Evolutionary conservation across 2,888 invertebrate genomes (phyloP).

Genomic region (Euproctis similis): DNA sequence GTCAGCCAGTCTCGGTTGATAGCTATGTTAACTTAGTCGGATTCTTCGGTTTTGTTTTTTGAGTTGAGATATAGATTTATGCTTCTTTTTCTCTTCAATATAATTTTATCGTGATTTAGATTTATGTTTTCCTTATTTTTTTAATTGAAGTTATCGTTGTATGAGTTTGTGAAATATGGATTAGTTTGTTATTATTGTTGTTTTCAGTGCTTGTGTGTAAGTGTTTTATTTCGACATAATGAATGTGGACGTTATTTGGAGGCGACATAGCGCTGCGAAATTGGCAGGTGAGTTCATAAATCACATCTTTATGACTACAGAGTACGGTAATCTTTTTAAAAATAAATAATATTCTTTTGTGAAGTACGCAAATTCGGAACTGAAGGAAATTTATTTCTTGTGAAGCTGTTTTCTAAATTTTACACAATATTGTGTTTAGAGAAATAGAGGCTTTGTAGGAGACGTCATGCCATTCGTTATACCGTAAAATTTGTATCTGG

Average conservation of each 20-base stretch:
- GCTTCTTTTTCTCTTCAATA: conserved; percentile 33
- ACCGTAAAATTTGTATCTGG: neutral
- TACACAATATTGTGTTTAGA: too few species aligned
- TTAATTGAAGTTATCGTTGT: conserved; percentile 26
- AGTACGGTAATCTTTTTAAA: too few species aligned
- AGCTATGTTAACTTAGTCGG: too few species aligned
- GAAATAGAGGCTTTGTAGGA: conserved; percentile 4
- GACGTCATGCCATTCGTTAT: conserved; percentile 7
- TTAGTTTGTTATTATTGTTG: conserved; percentile 31
- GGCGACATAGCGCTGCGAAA: conserved; percentile 52
- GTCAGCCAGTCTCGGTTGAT: too few species aligned
- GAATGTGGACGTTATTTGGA: conserved; percentile 60
- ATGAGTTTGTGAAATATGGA: conserved; percentile 25
- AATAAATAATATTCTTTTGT: too few species aligned
- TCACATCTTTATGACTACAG: too few species aligned
- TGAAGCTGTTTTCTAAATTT: too few species aligned
- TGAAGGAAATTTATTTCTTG: too few species aligned
- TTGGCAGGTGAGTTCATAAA: conserved; percentile 54
- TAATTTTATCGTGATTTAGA: too few species aligned
- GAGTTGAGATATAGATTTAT: conserved; percentile 40
- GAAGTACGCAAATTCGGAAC: too few species aligned
- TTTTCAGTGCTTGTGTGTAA: conserved; percentile 20
- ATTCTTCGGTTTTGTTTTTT: conserved; percentile 36
- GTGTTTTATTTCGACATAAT: conserved; percentile 60
- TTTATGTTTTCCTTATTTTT: too few species aligned